Percentiles rank a stretch among this genome's conserved stretches.
phyloP scores from a whole-genome alignment of 1,140 invertebrate genomes.

The Caerostris extrusa region DNA sequence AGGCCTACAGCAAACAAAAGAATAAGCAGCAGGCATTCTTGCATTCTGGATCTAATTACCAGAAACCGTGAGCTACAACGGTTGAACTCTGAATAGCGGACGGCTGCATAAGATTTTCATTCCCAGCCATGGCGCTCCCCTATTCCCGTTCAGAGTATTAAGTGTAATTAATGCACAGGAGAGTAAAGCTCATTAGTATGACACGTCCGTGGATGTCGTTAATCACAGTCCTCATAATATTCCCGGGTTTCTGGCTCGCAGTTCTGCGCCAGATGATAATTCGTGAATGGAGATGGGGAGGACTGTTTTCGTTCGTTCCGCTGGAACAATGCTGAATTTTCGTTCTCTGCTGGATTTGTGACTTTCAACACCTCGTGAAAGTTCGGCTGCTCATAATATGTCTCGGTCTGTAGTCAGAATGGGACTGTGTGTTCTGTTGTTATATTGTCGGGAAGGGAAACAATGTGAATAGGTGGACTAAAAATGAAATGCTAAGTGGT shows the following conservation, averaged over 20 bases:
- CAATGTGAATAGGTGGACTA: too few relatives aligned
- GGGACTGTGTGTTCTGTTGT: too few relatives aligned
- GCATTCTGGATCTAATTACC: slow-evolving; percentile 26
- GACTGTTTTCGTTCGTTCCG: not conserved
- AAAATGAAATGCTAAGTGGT: too few relatives aligned
- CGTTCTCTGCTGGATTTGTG: not conserved
- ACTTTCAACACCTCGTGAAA: not conserved
- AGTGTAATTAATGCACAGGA: slow-evolving; percentile 24
- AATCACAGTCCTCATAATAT: slow-evolving; percentile 27
- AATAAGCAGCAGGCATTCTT: too few relatives aligned
- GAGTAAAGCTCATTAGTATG: slow-evolving; percentile 45
- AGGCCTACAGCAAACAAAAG: not conserved
- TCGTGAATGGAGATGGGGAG: not conserved
- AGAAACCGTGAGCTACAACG: not conserved
- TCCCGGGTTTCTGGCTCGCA: not conserved
- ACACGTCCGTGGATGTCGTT: not conserved
- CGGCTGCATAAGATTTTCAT: not conserved
- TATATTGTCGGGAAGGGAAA: too few relatives aligned
- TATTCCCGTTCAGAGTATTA: slow-evolving; percentile 36
- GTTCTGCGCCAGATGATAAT: not conserved
- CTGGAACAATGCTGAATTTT: not conserved
- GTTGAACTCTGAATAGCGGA: not conserved
- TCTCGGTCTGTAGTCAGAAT: too few relatives aligned
- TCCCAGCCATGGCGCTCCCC: not conserved
- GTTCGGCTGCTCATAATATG: not conserved